Evolutionary conservation across 2,113 vertebrate species (phyloP), one percentile per base, ranked within the genome.

Genomic region (Callorhinus ursinus): DNA sequence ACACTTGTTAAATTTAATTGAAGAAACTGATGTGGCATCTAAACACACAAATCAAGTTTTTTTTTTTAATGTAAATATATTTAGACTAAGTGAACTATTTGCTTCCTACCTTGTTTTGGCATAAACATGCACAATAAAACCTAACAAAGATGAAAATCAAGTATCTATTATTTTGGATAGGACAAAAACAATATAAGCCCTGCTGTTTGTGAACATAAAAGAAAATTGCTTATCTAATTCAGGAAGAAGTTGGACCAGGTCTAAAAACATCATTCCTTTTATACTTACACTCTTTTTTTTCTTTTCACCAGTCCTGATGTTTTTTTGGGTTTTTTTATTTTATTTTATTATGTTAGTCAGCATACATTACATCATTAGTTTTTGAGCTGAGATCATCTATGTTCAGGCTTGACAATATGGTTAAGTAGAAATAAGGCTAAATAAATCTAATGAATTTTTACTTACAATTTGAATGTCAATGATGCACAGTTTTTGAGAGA

Each of bases 201-300:
- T 95, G 88, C 85, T 97, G 76, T 85, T 95, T 77, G 39, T 94
- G 88, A 97, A 86, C 72, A 93, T 97, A 97, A 97, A 97, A 96
- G 90, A 93, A 98, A 97, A 97, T 96, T 92, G 88, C 63, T 96
- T 90, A 74, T 95, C 72, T 97, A 67, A 92, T 57, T 87, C 24
- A 97, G 79, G 28, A 82, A 86, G 28, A 2, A 92, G 36, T 65
- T 83, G 21, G 31, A 95, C 82, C 95, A 97, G 96, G n/a, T 96
- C 61, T 87, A 28, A 67, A 94, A 96, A 87, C 31, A 76, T 46
- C 55, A 53, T 90, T 84, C 2, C 24, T 79, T 93, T 88, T 49
- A 94, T 79, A 49, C 2, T 49, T 63, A 11, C 15, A 7, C 6
- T 67, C 79, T 96, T 67, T 26, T 49, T 83, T 96, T 72, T 31